Evolutionary conservation across 2,797 vertebrate genomes (phyloP).

Genomic region (Tragopan temminckii): DNA sequence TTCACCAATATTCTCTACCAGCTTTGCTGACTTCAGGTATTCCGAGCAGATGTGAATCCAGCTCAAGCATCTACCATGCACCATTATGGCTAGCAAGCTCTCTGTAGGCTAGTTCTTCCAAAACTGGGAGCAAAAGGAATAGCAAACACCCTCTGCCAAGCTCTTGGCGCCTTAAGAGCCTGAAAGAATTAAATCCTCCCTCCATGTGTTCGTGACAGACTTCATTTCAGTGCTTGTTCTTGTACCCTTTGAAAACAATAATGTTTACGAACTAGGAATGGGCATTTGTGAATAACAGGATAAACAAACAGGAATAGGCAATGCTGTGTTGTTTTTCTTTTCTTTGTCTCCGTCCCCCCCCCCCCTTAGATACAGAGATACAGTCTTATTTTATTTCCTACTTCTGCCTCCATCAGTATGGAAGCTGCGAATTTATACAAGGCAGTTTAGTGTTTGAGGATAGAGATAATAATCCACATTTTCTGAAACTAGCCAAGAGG

Average conservation of each 20-base stretch:
- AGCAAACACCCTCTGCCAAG: not conserved
- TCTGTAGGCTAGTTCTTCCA: not conserved
- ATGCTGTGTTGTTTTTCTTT: not conserved
- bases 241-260: conserved; percentile 5
- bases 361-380: not conserved
- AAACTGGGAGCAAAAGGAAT: not conserved
- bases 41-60: not conserved
- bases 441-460: conserved; percentile 21
- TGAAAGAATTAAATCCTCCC: not conserved
- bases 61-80: not conserved
- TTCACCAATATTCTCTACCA: not conserved
- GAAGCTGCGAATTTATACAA: conserved; percentile 49
- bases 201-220: not conserved
- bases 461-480: conserved; percentile 20
- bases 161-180: not conserved
- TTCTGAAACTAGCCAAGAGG: conserved; percentile 42
- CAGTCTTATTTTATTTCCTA: conserved; percentile 46
- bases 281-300: conserved; percentile 28
- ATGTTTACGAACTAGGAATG: conserved; percentile 9
- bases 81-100: not conserved
- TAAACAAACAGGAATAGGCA: conserved; percentile 48
- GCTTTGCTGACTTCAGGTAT: not conserved
- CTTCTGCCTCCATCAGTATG: conserved; percentile 8
- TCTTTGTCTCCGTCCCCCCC: not conserved
- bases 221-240: conserved; percentile 22